A percentile compares a stretch with the other conserved stretches of the same genome.
These are phyloP conservation scores for Lottia scabra DNA, from an alignment of 2,888 invertebrate genomes.

Conservation along the genomic window DNA sequence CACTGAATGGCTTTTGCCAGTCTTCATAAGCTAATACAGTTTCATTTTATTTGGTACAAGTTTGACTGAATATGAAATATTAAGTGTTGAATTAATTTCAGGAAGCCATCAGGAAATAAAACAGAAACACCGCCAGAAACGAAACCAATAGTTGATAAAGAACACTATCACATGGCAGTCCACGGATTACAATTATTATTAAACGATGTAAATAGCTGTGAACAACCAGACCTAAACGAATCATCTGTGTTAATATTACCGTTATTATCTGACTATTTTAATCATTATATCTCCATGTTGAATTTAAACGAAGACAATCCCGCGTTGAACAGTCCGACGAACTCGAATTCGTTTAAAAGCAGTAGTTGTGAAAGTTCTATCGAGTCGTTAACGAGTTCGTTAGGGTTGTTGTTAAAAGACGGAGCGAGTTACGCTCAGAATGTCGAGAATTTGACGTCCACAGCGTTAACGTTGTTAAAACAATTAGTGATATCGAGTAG, in stretches of 20 bases:
- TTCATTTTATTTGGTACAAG: no score
- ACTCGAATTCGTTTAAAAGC: conserved; percentile 26
- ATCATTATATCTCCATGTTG: conserved; percentile 50
- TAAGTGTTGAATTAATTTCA: neutral
- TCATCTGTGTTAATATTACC: conserved; percentile 47
- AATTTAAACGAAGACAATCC: conserved; percentile 17
- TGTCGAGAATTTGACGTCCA: conserved; percentile 43
- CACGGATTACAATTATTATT: conserved; percentile 37
- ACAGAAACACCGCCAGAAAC: conserved; percentile 7
- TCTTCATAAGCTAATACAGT: no score
- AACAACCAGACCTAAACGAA: conserved; percentile 12
- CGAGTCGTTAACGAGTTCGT: conserved; percentile 48
- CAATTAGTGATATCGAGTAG: conserved; percentile 36
- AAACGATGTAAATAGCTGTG: neutral
- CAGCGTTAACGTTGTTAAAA: conserved; percentile 39
- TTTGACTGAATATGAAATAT: no score
- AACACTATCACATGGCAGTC: conserved; percentile 40
- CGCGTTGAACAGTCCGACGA: conserved; percentile 15
- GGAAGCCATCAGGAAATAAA: neutral
- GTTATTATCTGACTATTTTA: conserved; percentile 49
- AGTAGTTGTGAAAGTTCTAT: conserved; percentile 45
- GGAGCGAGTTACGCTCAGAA: conserved; percentile 48
- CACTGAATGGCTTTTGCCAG: no score
- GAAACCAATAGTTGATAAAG: conserved; percentile 27
- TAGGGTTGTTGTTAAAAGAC: conserved; percentile 43